phyloP scores from a whole-genome alignment of 2,113 vertebrate species.

The Peromyscus leucopus region DNA sequence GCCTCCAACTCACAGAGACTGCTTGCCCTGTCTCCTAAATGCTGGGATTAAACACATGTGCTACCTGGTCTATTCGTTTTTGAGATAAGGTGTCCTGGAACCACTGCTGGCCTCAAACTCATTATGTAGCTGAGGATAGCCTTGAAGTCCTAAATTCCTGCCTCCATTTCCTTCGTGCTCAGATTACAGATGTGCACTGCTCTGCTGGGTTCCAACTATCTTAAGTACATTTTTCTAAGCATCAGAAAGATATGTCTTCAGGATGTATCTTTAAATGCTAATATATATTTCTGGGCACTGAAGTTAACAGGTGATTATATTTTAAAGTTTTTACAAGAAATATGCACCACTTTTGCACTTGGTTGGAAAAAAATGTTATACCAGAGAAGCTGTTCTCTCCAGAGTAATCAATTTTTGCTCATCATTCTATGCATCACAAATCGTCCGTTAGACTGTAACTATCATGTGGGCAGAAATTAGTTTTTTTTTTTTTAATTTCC shows the following conservation, averaged over 20 bases:
- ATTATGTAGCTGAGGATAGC: neutral
- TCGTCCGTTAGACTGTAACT: constrained; percentile 70
- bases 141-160: neutral
- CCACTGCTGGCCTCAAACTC: neutral
- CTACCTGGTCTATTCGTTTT: neutral
- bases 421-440: constrained; percentile 50
- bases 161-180: neutral
- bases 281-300: constrained; percentile 29
- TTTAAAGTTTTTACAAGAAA: constrained; percentile 51
- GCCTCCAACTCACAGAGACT: neutral
- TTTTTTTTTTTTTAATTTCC: constrained; percentile 39
- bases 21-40: neutral
- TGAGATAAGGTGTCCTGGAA: neutral
- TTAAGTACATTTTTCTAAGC: constrained; percentile 47
- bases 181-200: neutral
- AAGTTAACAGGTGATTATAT: constrained; percentile 50
- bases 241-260: constrained; percentile 24
- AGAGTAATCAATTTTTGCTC: constrained; percentile 64
- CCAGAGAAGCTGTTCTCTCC: constrained; percentile 37
- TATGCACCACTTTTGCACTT: constrained; percentile 43
- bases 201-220: neutral
- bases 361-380: constrained; percentile 22
- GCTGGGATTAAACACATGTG: neutral
- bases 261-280: constrained; percentile 58
- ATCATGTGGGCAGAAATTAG: constrained; percentile 70